Evolutionary conservation across 2,797 vertebrate species (phyloP), one percentile per base, ranked within the genome.

Genomic region (Forpus xanthops): DNA sequence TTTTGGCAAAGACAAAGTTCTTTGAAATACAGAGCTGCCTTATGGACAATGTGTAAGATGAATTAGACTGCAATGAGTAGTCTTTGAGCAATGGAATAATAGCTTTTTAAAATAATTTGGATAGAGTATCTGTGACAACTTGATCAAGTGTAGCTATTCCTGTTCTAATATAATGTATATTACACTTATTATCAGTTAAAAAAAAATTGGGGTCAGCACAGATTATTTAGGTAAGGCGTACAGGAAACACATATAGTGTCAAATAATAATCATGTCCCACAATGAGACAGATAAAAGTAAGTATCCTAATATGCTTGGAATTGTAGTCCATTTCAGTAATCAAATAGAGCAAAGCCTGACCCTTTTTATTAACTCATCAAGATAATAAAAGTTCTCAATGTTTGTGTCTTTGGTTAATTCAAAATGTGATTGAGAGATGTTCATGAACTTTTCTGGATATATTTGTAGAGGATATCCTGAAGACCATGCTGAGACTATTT

Each of bases 391-490:
- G 15, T 15, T 76, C 55, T 65, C 44, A 58, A 5, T 56, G 12
- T 64, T 71, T 75, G 11, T 61, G 11, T 83, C 25, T 92, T 92
- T 31, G 76, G 41, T 33, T 94, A 70, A 70, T 68, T 89, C 47
- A 71, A 74, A 83, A 62, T 75, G 30, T 9, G 0, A 68, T 49
- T 88, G 44, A 86, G 23, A 66, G 79, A 67, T 70, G 6, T 76
- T 93, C 21, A 45, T 49, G 3, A 82, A 39, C 12, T 44, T 2
- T 10, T 76, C 55, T 78, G 76, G 61, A n/a, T 97, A 6, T 74
- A 68, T 93, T 94, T 96, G 73, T 92, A 96, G 96, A 56, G 84
- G 37, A 16, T 80, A 85, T 85, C 19, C 3, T 74, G 73, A 75
- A 73, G 78, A 82, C 31, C 4, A 4, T 30, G 24, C 8, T 85